These are phyloP conservation scores for Drosophila baimaii DNA, from an alignment of 1,140 invertebrate species.

Conservation along the genomic window DNA sequence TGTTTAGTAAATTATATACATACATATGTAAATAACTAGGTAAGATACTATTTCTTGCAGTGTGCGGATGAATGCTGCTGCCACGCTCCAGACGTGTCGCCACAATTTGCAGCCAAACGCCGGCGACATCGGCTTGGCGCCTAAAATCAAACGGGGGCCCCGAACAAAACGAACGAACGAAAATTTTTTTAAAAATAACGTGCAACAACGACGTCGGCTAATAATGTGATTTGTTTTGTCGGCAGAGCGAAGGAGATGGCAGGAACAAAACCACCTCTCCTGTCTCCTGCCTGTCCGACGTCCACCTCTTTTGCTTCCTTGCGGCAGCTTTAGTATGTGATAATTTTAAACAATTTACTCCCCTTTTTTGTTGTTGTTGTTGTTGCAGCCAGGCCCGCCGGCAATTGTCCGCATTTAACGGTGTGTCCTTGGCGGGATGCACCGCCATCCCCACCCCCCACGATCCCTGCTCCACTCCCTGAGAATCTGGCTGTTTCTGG, in stretches of 20 bases:
- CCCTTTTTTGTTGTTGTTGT: constrained; percentile 37
- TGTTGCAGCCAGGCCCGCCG: constrained; percentile 21
- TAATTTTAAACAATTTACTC: constrained; percentile 79
- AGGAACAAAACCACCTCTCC: constrained; percentile 21
- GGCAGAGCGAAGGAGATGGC: constrained; percentile 1
- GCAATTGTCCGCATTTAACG: constrained; percentile 61
- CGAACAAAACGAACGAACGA: constrained; percentile 24
- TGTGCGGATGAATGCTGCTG: constrained; percentile 41
- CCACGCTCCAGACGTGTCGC: constrained; percentile 82
- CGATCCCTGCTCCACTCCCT: not conserved
- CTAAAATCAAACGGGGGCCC: constrained; percentile 80
- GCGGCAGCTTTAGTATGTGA: constrained; percentile 73
- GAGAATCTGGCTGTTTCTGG: constrained; percentile 29
- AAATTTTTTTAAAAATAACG: constrained; percentile 71
- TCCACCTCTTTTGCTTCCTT: constrained; percentile 22
- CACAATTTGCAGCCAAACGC: constrained; percentile 82
- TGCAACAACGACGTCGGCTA: constrained; percentile 65
- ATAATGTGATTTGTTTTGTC: constrained; percentile 76
- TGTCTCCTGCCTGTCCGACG: constrained; percentile 18
- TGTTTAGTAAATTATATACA: not conserved
- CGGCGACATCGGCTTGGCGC: constrained; percentile 70
- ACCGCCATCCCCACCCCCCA: not conserved
- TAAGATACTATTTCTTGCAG: constrained; percentile 7
- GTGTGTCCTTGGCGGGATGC: constrained; percentile 71
- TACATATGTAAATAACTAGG: too few species aligned